Base-by-base conservation (phyloP, 2,113 vertebrate genomes). In the Rhea americana region DNA sequence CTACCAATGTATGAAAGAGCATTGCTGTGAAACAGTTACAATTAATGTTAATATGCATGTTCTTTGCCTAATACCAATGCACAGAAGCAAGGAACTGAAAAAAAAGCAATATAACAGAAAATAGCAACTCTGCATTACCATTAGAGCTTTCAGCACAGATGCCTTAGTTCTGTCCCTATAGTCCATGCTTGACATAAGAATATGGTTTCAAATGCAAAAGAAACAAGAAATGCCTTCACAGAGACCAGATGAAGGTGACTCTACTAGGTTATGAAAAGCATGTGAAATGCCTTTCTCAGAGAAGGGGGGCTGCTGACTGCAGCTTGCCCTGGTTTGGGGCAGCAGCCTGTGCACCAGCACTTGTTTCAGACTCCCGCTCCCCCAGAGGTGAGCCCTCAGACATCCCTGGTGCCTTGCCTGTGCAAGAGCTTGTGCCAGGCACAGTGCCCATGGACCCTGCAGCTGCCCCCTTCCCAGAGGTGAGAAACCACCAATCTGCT, bases 141-240 rank as follows among this genome's bases (percentile, higher is more conserved):
- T 62, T 48, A 32, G 0, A 5, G 39, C 71, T 16, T 11, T 0
- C 0, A 82, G 51, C 41, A 50, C 47, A 28, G 39, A 13, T 48
- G n/a, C 32, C 67, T 67, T 74, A 16, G 1, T 47, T 32, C 56
- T 32, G 30, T 50, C 47, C 53, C 58, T 16, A 4, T 2, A 17
- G 45, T 5, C 14, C 12, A 13, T 15, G 19, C 30, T 37, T n/a
- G 50, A 37, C 81, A 71, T 7, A 13, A 59, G 10, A 81, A 50
- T 1, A 14, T 25, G 50, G n/a, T 78, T 78, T 41, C 56, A 48
- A 78, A 59, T 0, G 2, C 13, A 14, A 39, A 53, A 20, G 51
- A 39, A 74, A 70, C 10, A 66, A 53, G 28, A n/a, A 30, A 7
- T 18, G 30, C n/a, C 56, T 89, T 89, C 87, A 67, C 71, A 87